Conservation (phyloP, 37 sponge, comb jelly and placozoan species). For the Bolinopsis microptera region DNA sequence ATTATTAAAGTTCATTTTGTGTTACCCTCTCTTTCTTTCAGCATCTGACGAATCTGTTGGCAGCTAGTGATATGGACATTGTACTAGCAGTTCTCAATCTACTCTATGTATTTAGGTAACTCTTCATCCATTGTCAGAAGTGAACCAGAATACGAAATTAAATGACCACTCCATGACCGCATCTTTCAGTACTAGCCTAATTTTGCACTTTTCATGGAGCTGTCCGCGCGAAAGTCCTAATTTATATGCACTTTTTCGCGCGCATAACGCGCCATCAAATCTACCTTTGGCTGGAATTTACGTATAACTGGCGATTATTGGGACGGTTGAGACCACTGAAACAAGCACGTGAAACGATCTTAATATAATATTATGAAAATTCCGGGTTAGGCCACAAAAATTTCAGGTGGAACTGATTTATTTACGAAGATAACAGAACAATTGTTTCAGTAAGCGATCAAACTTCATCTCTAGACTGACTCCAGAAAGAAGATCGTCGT, state of each 20-base stretch:
- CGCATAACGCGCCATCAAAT: neutral
- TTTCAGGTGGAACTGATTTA: neutral
- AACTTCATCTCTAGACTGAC: slow-evolving; percentile 88
- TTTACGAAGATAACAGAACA: neutral
- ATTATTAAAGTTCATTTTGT: no score
- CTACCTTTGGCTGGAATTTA: neutral
- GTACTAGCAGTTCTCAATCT: slow-evolving; percentile 94
- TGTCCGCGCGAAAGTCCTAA: neutral
- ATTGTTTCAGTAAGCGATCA: slow-evolving; percentile 81
- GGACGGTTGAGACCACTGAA: no score
- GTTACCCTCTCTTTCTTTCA: no score
- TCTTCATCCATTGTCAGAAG: neutral
- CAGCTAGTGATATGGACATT: slow-evolving; percentile 86
- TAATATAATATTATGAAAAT: no score
- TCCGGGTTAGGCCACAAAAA: no score
- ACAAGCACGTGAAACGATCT: no score
- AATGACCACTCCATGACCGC: neutral
- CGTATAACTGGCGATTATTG: no score
- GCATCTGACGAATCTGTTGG: slow-evolving; percentile 84
- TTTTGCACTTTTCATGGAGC: neutral
- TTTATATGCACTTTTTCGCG: neutral
- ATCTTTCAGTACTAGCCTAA: neutral
- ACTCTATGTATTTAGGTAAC: slow-evolving; percentile 90
- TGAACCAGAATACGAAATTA: neutral
- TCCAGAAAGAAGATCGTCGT: slow-evolving; percentile 70